Evolutionary conservation across 2,888 invertebrate species (phyloP).

Genomic region (Elysia crispata): DNA sequence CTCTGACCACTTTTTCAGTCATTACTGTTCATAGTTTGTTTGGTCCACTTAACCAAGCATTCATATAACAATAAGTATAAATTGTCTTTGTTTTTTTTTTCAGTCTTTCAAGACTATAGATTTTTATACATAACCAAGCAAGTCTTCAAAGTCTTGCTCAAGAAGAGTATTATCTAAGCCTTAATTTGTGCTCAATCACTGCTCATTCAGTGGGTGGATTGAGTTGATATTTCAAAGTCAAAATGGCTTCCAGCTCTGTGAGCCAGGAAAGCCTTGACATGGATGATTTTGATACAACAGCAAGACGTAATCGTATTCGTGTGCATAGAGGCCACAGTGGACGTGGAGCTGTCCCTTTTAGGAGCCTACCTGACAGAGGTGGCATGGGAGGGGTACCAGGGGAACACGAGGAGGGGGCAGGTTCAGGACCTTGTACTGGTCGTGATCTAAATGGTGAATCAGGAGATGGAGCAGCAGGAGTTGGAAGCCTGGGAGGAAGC

Average conservation of each 20-base stretch:
- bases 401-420: slow-evolving; percentile 39
- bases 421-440: slow-evolving; percentile 49
- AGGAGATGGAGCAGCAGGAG: slow-evolving; percentile 44
- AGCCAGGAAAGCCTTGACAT: slow-evolving; percentile 82
- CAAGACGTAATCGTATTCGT: slow-evolving; percentile 80
- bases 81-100: background rate
- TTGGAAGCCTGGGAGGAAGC: slow-evolving; percentile 19
- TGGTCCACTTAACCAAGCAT: too few relatives aligned
- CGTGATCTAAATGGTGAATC: slow-evolving; percentile 54
- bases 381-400: slow-evolving; percentile 53
- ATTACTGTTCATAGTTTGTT: too few relatives aligned
- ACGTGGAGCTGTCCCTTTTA: slow-evolving; percentile 49
- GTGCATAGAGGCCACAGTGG: slow-evolving; percentile 77
- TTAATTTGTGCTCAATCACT: background rate
- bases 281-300: slow-evolving; percentile 80
- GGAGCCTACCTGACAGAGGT: slow-evolving; percentile 68
- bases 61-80: too few relatives aligned
- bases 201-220: too few relatives aligned
- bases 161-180: too few relatives aligned
- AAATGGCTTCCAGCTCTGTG: slow-evolving; percentile 81
- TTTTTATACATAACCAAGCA: too few relatives aligned
- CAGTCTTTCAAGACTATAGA: background rate
- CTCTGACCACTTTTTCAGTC: too few relatives aligned
- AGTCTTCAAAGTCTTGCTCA: too few relatives aligned
- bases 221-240: background rate